Evolutionary conservation across 2,888 invertebrate genomes (phyloP).

Genomic region (Oscheius sp.): DNA sequence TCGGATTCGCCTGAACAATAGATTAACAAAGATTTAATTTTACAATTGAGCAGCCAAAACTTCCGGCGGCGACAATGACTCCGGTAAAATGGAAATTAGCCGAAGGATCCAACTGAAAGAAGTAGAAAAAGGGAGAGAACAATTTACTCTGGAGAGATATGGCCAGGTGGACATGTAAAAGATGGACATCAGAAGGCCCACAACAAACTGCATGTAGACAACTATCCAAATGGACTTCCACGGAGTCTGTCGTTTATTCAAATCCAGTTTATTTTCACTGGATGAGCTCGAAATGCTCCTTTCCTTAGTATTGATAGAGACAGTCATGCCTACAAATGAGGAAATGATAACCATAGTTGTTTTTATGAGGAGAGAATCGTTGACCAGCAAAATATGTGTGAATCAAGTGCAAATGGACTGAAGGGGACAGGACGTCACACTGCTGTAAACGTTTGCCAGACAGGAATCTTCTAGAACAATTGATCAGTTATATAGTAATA

Average conservation of each 20-base stretch:
- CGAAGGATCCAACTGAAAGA: constrained; percentile 35
- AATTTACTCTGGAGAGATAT: constrained; percentile 32
- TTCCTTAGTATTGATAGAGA: too few species aligned
- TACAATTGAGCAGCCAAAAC: constrained; percentile 47
- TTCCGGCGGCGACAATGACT: constrained; percentile 50
- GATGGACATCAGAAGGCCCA: constrained; percentile 40
- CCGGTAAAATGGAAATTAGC: constrained; percentile 49
- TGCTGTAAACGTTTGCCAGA: too few species aligned
- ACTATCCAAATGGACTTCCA: constrained; percentile 44
- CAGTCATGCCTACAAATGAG: too few species aligned
- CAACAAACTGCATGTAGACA: constrained; percentile 40
- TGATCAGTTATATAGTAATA: too few species aligned
- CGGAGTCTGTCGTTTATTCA: constrained; percentile 9
- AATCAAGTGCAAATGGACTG: too few species aligned
- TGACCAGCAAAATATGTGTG: too few species aligned
- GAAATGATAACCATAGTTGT: too few species aligned
- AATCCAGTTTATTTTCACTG: background rate
- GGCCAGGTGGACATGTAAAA: constrained; percentile 47
- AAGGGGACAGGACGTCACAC: too few species aligned
- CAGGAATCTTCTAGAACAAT: too few species aligned
- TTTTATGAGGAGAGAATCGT: background rate
- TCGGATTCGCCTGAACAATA: constrained; percentile 34
- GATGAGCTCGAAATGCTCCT: too few species aligned
- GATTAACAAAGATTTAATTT: background rate
- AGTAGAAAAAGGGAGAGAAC: background rate